These are phyloP conservation scores for Setophaga coronata DNA, from an alignment of 2,113 vertebrate species.

Conservation along the genomic window DNA sequence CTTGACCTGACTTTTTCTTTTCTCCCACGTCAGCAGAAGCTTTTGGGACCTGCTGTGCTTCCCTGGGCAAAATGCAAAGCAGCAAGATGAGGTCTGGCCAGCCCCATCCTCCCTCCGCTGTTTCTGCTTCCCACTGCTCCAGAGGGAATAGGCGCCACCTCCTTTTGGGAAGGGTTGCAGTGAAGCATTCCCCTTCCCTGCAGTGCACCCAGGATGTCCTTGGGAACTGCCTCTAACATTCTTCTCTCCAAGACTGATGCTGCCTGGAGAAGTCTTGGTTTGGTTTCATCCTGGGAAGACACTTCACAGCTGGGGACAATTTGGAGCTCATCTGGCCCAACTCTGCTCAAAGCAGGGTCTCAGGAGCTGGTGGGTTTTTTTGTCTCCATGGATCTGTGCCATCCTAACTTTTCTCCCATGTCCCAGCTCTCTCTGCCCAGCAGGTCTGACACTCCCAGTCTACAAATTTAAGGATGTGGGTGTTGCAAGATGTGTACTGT, in stretches of 20 bases:
- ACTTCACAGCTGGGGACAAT: neutral
- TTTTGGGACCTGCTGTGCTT: neutral
- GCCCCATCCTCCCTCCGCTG: rapidly evolving
- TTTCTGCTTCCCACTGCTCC: neutral
- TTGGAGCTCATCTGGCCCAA: neutral
- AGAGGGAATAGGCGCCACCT: neutral
- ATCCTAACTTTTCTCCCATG: neutral
- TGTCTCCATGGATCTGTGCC: neutral
- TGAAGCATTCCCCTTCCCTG: rapidly evolving
- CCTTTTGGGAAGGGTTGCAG: neutral
- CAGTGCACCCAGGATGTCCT: neutral
- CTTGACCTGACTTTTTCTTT: neutral
- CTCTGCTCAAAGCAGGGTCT: neutral
- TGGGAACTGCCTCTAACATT: rapidly evolving
- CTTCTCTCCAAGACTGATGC: neutral
- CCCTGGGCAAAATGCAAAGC: neutral
- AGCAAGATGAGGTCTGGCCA: rapidly evolving
- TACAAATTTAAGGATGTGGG: neutral
- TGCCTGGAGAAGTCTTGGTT: neutral
- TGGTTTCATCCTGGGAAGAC: neutral
- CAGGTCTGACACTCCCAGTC: neutral
- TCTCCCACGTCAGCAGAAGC: rapidly evolving
- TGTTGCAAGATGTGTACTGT: neutral
- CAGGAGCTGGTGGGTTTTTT: neutral
- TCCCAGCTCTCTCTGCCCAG: rapidly evolving